Percentiles rank a stretch among this genome's conserved stretches.
phyloP scores from a whole-genome alignment of 2,797 vertebrate genomes.

The Hydrolagus colliei region DNA sequence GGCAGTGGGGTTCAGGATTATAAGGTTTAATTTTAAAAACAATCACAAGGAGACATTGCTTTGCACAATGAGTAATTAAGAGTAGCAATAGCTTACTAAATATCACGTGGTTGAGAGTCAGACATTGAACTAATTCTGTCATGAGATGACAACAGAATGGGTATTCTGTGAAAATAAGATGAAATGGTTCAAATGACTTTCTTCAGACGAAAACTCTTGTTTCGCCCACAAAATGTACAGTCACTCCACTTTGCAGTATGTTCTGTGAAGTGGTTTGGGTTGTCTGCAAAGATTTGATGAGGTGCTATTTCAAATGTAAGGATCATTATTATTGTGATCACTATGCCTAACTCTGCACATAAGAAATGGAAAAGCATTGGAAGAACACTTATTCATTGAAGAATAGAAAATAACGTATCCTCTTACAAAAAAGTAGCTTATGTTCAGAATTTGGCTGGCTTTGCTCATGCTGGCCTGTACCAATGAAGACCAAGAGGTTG shows the following conservation, averaged over 20 bases:
- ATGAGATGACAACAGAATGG: neutral
- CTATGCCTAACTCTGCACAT: neutral
- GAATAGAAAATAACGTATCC: neutral
- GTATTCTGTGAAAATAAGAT: neutral
- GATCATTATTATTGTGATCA: neutral
- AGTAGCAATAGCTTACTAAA: too few species aligned
- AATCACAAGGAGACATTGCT: neutral
- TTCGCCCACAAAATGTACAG: too few species aligned
- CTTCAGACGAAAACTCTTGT: too few species aligned
- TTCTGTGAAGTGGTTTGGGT: too few species aligned
- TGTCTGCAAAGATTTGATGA: too few species aligned
- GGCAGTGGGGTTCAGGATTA: neutral
- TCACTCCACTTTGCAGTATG: too few species aligned
- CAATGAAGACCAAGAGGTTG: neutral
- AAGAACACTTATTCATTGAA: neutral
- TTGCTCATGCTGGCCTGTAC: neutral
- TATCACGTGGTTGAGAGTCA: neutral
- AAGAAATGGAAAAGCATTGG: too few species aligned
- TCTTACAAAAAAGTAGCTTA: neutral
- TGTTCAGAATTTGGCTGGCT: neutral
- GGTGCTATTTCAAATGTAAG: neutral
- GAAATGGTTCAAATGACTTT: too few species aligned
- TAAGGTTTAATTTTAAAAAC: neutral
- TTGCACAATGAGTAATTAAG: too few species aligned
- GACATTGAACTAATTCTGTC: slow-evolving; percentile 18